Evolutionary conservation across 1,140 invertebrate species (phyloP).

Genomic region (Brachionus manjavacas): DNA sequence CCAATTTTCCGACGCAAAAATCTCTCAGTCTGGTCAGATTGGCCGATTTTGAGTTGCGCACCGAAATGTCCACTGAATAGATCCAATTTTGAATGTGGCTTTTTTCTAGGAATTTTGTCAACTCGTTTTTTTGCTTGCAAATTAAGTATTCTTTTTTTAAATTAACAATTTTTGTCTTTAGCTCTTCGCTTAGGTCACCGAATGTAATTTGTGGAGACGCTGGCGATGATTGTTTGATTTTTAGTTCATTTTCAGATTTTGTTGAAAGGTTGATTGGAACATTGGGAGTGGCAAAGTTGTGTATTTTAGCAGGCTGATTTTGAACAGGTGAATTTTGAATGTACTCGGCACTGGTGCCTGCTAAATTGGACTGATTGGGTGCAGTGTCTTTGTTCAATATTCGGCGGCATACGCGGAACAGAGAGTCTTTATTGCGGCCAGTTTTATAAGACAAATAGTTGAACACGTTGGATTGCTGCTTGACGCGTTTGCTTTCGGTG

Average conservation of each 20-base stretch:
- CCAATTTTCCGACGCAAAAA: neutral
- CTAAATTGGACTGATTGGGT: neutral
- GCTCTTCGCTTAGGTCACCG: neutral
- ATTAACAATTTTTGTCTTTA: neutral
- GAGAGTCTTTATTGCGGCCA: neutral
- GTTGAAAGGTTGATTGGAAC: neutral
- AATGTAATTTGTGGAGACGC: slow-evolving; percentile 1
- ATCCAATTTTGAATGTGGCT: neutral
- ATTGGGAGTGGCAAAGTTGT: neutral
- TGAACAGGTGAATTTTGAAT: neutral
- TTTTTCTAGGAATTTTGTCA: neutral
- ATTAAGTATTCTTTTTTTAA: neutral
- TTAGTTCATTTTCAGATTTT: neutral
- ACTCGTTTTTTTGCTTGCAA: slow-evolving; percentile 7
- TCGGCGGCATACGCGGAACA: neutral
- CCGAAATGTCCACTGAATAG: neutral
- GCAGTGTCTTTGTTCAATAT: neutral
- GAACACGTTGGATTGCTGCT: neutral
- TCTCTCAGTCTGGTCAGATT: neutral
- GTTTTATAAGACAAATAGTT: slow-evolving; percentile 6
- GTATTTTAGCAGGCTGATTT: neutral
- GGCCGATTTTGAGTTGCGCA: neutral
- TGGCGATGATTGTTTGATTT: neutral
- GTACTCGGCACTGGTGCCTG: neutral
- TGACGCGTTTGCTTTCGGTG: neutral